phyloP scores from a whole-genome alignment of 2,113 vertebrate genomes.

The Pangasianodon hypophthalmus region DNA sequence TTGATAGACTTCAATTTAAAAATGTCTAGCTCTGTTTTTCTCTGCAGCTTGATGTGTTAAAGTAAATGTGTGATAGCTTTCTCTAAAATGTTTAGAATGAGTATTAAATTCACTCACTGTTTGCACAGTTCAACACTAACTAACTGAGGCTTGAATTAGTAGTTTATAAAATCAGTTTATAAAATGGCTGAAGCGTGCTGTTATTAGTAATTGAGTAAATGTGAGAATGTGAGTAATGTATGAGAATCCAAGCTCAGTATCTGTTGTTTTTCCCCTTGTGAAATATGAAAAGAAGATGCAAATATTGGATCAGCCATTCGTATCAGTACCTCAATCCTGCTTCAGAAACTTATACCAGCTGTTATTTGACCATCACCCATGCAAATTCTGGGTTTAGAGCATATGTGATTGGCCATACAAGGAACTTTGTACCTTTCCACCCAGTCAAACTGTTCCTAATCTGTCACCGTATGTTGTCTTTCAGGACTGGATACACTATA shows the following conservation, averaged over 20 bases:
- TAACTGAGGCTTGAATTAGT: neutral
- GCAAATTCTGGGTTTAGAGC: neutral
- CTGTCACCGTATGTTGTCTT: conserved; percentile 24
- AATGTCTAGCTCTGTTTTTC: neutral
- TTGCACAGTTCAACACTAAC: neutral
- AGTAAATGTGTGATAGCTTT: neutral
- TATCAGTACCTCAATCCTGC: neutral
- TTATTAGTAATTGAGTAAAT: neutral
- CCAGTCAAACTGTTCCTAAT: conserved; percentile 14
- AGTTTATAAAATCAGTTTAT: neutral
- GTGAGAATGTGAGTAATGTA: neutral
- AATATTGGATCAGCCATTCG: neutral
- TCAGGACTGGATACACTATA: conserved; percentile 34
- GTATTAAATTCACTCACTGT: neutral
- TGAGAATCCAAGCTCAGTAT: neutral
- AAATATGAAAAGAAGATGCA: conserved; percentile 47
- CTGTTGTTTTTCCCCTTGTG: too few species aligned
- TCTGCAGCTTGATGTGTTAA: neutral
- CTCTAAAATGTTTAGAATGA: neutral
- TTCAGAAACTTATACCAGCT: neutral
- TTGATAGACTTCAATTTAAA: too few species aligned
- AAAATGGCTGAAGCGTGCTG: neutral
- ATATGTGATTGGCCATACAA: neutral
- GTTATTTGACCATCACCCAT: neutral
- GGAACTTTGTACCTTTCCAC: neutral